Base-by-base conservation (phyloP, 2,113 vertebrate species). In the Oryzias melastigma region DNA sequence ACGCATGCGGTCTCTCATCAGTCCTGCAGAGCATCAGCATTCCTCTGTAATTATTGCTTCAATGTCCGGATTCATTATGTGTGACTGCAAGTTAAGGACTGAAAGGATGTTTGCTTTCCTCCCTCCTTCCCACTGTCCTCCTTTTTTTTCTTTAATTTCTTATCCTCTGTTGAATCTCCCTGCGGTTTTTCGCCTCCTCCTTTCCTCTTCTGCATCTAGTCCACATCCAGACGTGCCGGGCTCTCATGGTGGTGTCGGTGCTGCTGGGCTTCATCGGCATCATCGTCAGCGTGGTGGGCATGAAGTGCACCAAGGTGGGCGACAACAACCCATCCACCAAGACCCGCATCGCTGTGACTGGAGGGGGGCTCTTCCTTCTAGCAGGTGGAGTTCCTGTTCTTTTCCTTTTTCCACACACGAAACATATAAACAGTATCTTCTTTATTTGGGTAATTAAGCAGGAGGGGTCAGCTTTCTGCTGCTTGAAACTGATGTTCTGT, bases 271-370 rank as follows among this genome's bases (percentile, higher is more conserved):
- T 98, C 42, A 92, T 96, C 2, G 94, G 90, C 57, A 93, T 96
- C 83, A 91, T 98, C 2, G 89, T 98, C 82, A 98, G 97, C 0
- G 95, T 99, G 17, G 85, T 98, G 62, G 97, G 97, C 68, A 98
- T 98, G 96, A 97, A 98, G 65, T 99, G 97, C 85, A 99, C 97
- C 1, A 95, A 95, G 58, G 95, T 98, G 0, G 96, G 95, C 2
- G 97, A 99, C 57, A 96, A 94, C 65, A 95, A 96, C 83, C 97
- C 97, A 0, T 44, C 88, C 1, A 93, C 92, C 71, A 98, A 99
- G 84, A 87, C 90, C 77, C 94, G 95, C 57, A 91, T 98, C 0
- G 97, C 96, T 10, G 89, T 96, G 62, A 89, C 93, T 0, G 97
- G 96, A 19, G 97, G 97, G 0, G 80, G 87, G 25, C 92, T 98